phyloP scores from a whole-genome alignment of 2,113 vertebrate species.

The Tringa solitaria region DNA sequence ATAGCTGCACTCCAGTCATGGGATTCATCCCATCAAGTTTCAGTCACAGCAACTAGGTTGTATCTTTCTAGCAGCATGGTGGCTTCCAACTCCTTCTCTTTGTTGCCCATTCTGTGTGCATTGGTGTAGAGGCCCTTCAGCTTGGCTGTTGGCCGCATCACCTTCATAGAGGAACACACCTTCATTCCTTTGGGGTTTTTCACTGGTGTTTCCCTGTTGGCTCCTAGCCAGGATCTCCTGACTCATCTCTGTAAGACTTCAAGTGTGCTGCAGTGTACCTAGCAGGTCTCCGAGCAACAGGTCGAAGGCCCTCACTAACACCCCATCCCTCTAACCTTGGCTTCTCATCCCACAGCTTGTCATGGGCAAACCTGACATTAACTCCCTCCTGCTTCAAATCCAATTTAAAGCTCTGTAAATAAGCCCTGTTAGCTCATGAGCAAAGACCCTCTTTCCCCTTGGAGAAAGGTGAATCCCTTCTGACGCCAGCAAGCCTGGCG shows the following conservation, averaged over 20 bases:
- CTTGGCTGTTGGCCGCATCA: neutral
- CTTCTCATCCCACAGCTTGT: neutral
- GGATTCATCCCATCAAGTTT: neutral
- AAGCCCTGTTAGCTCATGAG: neutral
- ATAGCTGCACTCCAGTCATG: neutral
- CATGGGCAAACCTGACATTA: neutral
- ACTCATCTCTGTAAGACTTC: neutral
- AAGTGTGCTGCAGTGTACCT: neutral
- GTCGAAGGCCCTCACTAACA: neutral
- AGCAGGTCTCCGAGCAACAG: neutral
- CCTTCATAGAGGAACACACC: neutral
- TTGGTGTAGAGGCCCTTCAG: neutral
- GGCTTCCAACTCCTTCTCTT: neutral
- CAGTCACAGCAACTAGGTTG: neutral
- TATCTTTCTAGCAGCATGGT: neutral
- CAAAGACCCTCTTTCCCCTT: neutral
- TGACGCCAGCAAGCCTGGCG: neutral
- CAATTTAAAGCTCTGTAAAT: neutral
- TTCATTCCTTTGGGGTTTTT: neutral
- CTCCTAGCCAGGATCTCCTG: neutral
- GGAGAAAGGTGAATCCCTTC: neutral
- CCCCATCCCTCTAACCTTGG: neutral
- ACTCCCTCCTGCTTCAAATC: neutral
- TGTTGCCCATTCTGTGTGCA: neutral
- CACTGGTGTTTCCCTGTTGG: neutral